Conservation (phyloP, 2,113 vertebrate species). For the Gambusia holbrooki region DNA sequence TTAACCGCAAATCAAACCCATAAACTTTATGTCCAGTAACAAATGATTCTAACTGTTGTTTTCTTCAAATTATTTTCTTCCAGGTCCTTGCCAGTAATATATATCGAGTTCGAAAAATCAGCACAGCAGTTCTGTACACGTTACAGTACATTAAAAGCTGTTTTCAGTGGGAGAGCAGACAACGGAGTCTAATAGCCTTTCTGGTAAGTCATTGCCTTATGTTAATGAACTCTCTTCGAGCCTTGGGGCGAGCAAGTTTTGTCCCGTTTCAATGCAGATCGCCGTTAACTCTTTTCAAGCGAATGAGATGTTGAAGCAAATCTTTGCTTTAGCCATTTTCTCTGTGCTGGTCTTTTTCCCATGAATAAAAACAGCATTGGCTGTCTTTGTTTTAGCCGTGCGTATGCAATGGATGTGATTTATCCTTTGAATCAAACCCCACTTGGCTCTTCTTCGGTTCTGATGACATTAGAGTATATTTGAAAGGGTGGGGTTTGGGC, state of each 20-base stretch:
- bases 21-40: conserved; percentile 70
- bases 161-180: conserved; percentile 94
- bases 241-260: conserved; percentile 68
- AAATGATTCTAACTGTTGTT: conserved; percentile 65
- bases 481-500: conserved; percentile 65
- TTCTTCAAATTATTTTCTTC: conserved; percentile 68
- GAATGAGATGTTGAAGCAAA: conserved; percentile 53
- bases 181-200: conserved; percentile 90
- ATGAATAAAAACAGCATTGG: conserved; percentile 41
- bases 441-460: conserved; percentile 71
- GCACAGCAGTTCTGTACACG: conserved; percentile 90
- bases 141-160: conserved; percentile 97
- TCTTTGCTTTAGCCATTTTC: conserved; percentile 60
- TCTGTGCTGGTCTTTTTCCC: conserved; percentile 47
- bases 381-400: conserved; percentile 45
- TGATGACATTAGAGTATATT: conserved; percentile 72
- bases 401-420: conserved; percentile 63
- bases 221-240: conserved; percentile 73
- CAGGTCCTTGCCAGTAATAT: conserved; percentile 95
- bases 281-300: conserved; percentile 62
- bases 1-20: conserved; percentile 62
- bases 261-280: conserved; percentile 68
- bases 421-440: conserved; percentile 77
- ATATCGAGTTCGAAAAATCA: conserved; percentile 94
- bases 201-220: conserved; percentile 86